These are phyloP conservation scores for Potamarius usumacintae DNA, from an alignment of 2,113 vertebrate species.

Conservation along the genomic window DNA sequence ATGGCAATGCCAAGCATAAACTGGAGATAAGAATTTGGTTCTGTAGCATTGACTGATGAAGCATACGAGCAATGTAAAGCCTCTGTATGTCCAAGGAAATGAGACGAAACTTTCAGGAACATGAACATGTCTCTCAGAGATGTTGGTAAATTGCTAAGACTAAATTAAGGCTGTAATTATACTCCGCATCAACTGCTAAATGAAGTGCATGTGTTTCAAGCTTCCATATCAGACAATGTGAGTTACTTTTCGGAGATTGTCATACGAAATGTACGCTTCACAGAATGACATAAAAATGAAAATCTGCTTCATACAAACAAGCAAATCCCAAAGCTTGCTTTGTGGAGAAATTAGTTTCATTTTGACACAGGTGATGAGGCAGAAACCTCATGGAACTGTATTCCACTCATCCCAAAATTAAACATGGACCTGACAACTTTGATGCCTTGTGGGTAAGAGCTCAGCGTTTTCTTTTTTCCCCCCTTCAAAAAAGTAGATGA, in stretches of 20 bases:
- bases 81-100: background rate
- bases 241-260: background rate
- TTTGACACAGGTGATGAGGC: too few species aligned
- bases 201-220: background rate
- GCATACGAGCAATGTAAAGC: background rate
- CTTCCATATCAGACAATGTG: background rate
- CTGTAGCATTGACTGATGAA: background rate
- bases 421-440: background rate
- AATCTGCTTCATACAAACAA: background rate
- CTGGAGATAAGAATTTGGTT: background rate
- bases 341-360: background rate
- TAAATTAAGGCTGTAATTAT: too few species aligned
- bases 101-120: background rate
- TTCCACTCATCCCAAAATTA: background rate
- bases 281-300: background rate
- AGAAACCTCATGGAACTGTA: too few species aligned
- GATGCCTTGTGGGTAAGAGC: too few species aligned
- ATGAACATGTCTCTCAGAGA: background rate
- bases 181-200: background rate
- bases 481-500: too few species aligned
- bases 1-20: background rate
- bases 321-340: background rate
- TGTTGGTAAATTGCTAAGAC: background rate
- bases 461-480: too few species aligned
- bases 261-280: too few species aligned